These are phyloP conservation scores for Zalophus californianus DNA, from an alignment of 2,797 vertebrate species.

Conservation along the genomic window DNA sequence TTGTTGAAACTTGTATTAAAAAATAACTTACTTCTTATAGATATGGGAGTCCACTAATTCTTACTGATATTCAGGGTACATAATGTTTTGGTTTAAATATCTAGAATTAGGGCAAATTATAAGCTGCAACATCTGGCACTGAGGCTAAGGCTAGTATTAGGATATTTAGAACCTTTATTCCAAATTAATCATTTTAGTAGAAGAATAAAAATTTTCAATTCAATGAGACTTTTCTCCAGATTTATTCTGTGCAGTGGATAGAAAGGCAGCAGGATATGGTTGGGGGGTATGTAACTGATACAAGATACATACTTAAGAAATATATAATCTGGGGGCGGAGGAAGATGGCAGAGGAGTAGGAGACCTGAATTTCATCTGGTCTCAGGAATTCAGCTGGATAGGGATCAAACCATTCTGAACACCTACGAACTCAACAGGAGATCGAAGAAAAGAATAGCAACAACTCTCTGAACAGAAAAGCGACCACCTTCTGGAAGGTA, in stretches of 20 bases:
- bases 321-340: neutral
- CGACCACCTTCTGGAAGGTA: too few species aligned
- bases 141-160: neutral
- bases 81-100: slow-evolving; percentile 61
- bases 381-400: too few species aligned
- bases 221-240: neutral
- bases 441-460: too few species aligned
- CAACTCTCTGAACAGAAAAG: too few species aligned
- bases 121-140: neutral
- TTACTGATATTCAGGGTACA: slow-evolving; percentile 65
- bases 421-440: too few species aligned
- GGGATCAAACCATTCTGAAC: too few species aligned
- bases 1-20: slow-evolving; percentile 65
- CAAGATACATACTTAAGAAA: neutral
- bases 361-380: too few species aligned
- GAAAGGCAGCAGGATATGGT: neutral
- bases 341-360: too few species aligned
- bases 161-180: neutral
- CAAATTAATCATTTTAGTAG: neutral
- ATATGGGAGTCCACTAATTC: slow-evolving; percentile 67
- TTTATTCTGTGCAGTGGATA: neutral
- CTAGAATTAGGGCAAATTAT: slow-evolving; percentile 57
- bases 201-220: slow-evolving; percentile 2
- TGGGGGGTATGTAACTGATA: neutral
- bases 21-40: slow-evolving; percentile 69